Evolutionary conservation across 1,140 invertebrate genomes (phyloP).

Genomic region (Drosophila equinoxialis): DNA sequence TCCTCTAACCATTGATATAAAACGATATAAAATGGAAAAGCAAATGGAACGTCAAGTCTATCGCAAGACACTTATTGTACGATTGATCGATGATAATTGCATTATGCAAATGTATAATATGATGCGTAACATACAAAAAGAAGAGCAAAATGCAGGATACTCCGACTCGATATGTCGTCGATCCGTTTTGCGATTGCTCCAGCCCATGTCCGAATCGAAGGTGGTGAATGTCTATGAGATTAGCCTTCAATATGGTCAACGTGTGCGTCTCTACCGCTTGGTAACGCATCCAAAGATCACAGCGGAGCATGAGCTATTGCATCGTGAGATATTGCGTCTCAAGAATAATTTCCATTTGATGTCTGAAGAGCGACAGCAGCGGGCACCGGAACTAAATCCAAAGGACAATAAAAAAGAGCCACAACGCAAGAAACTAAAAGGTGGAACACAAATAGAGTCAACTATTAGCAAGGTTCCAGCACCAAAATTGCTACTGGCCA

Average conservation of each 20-base stretch:
- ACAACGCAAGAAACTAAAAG: slow-evolving; percentile 21
- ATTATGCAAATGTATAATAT: slow-evolving; percentile 42
- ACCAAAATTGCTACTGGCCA: slow-evolving; percentile 89
- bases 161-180: slow-evolving; percentile 64
- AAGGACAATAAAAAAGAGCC: slow-evolving; percentile 26
- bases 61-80: slow-evolving; percentile 50
- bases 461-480: slow-evolving; percentile 26
- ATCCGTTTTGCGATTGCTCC: slow-evolving; percentile 62
- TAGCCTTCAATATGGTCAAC: slow-evolving; percentile 46
- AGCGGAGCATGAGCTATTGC: slow-evolving; percentile 51
- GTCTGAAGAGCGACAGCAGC: slow-evolving; percentile 46
- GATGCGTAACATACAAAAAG: slow-evolving; percentile 27
- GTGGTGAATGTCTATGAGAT: slow-evolving; percentile 65
- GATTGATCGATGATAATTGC: slow-evolving; percentile 55
- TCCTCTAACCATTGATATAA: slow-evolving; percentile 25
- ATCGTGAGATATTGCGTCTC: slow-evolving; percentile 60
- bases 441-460: neutral
- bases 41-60: slow-evolving; percentile 41
- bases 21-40: slow-evolving; percentile 29
- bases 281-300: slow-evolving; percentile 73
- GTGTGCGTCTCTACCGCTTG: slow-evolving; percentile 57
- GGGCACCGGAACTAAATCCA: neutral
- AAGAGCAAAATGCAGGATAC: slow-evolving; percentile 42
- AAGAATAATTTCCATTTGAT: slow-evolving; percentile 65
- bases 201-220: slow-evolving; percentile 36